Base-by-base conservation (phyloP, 2,797 vertebrate species). In the Macrochelys suwanniensis region DNA sequence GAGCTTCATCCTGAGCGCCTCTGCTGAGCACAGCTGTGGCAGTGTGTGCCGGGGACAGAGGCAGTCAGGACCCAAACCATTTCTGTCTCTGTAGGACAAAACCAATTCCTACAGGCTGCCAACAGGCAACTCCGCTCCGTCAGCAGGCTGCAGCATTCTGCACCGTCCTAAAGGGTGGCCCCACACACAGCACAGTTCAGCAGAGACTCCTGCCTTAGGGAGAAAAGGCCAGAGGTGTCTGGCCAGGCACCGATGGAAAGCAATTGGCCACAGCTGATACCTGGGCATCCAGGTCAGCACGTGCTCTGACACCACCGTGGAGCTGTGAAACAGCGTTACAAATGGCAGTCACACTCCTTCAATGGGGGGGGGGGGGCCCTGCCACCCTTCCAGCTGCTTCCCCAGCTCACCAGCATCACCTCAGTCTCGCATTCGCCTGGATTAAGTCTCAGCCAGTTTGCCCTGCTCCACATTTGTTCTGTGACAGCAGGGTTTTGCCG, bases 1-100 rank as follows among this genome's bases (percentile, higher is more conserved):
- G 33, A 68, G 61, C 61, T 37, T 8, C 61, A n/a, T 19, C 33
- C 2, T 37, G 16, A 19, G 17, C 33, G 7, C 16, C 16, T 65
- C 61, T 65, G 33, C 61, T n/a, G 61, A 65, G 11, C 4, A 1
- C 33, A 65, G 61, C 33, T 65, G 61, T n/a, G 26, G 56, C 15
- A 21, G 28, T 49, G 33, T 59, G 25, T 2, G 71, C 9, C 0
- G 0, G 53, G 68, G 8, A 56, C 76, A 77, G 71, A 31, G 15
- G 19, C 15, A 17, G 12, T 2, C 11, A 12, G 80, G 17, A 16
- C 6, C 26, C 31, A 17, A 4, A 53, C 25, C 33, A 65, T n/a
- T 65, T 65, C 61, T n/a, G 31, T 61, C 61, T n/a, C 61, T 9
- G 5, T 9, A 65, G 61, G 33, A n/a, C 33, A 65, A 65, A 65